A percentile compares a stretch with the other conserved stretches of the same genome.
Conservation (phyloP, 2,113 vertebrate species). For the Eublepharis macularius region DNA sequence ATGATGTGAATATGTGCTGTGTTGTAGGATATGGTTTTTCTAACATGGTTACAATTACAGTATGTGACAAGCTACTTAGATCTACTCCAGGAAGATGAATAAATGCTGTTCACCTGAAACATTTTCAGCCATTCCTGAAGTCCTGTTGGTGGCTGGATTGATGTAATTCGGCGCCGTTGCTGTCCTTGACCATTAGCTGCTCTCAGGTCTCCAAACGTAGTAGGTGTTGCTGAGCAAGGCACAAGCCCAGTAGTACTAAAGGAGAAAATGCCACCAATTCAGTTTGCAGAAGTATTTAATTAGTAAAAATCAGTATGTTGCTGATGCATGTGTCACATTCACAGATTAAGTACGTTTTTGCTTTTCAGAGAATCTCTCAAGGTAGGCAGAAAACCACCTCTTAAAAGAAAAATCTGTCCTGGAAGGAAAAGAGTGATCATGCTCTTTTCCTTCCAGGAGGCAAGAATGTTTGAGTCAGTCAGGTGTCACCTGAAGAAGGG, state of each 20-base stretch:
- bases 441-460: too few species aligned
- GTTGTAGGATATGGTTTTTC: neutral
- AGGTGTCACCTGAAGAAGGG: too few species aligned
- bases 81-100: neutral
- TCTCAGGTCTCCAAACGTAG: slow-evolving; percentile 96
- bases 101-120: slow-evolving; percentile 88
- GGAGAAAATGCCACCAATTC: neutral
- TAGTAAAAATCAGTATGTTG: too few species aligned
- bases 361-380: too few species aligned
- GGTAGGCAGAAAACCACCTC: too few species aligned
- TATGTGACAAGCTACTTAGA: neutral
- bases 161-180: slow-evolving; percentile 93
- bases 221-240: slow-evolving; percentile 95
- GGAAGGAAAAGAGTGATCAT: too few species aligned
- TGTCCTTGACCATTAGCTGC: slow-evolving; percentile 97
- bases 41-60: neutral
- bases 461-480: too few species aligned
- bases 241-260: slow-evolving; percentile 94
- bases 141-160: slow-evolving; percentile 93
- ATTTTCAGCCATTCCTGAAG: slow-evolving; percentile 99
- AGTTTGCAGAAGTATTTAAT: slow-evolving; percentile 6
- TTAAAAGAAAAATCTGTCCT: too few species aligned
- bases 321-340: too few species aligned
- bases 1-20: neutral
- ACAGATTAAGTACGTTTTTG: too few species aligned